phyloP scores from a whole-genome alignment of 92 coral and sea anemone species.

The Epizoanthus illoricatus region DNA sequence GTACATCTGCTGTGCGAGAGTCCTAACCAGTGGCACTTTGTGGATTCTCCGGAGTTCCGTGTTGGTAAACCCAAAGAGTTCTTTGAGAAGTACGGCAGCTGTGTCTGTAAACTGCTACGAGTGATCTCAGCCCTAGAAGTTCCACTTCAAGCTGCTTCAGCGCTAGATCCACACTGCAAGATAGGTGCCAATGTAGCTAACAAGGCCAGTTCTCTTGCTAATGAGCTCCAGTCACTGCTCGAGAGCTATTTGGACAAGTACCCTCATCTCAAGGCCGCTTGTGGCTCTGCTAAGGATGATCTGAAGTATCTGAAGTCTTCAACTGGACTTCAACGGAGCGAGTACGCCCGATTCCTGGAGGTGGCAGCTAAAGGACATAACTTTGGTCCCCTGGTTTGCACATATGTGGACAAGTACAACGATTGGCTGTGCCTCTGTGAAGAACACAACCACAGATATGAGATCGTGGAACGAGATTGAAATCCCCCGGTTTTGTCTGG shows the following conservation, averaged over 20 bases:
- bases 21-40: slow-evolving; percentile 51
- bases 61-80: slow-evolving; percentile 52
- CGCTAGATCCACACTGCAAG: slow-evolving; percentile 41
- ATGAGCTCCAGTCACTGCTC: slow-evolving; percentile 21
- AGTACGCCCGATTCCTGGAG: slow-evolving; percentile 42
- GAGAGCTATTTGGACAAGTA: slow-evolving; percentile 29
- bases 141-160: slow-evolving; percentile 18
- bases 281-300: slow-evolving; percentile 24
- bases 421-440: slow-evolving; percentile 51
- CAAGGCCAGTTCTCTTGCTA: background rate
- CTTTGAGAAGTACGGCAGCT: slow-evolving; percentile 35
- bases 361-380: slow-evolving; percentile 35
- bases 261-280: slow-evolving; percentile 32
- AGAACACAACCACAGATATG: slow-evolving; percentile 29
- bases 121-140: slow-evolving; percentile 7
- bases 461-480: slow-evolving; percentile 14
- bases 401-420: slow-evolving; percentile 37
- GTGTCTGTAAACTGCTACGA: slow-evolving; percentile 38
- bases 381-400: slow-evolving; percentile 51
- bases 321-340: slow-evolving; percentile 40
- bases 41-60: slow-evolving; percentile 48
- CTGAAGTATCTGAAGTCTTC: slow-evolving; percentile 29
- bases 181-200: slow-evolving; percentile 18
- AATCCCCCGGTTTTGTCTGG: background rate
- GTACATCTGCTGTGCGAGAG: slow-evolving; percentile 50